Percentiles rank a stretch among this genome's conserved stretches.
Conservation (phyloP, 2,888 invertebrate genomes). For the Lacanobia oleracea region DNA sequence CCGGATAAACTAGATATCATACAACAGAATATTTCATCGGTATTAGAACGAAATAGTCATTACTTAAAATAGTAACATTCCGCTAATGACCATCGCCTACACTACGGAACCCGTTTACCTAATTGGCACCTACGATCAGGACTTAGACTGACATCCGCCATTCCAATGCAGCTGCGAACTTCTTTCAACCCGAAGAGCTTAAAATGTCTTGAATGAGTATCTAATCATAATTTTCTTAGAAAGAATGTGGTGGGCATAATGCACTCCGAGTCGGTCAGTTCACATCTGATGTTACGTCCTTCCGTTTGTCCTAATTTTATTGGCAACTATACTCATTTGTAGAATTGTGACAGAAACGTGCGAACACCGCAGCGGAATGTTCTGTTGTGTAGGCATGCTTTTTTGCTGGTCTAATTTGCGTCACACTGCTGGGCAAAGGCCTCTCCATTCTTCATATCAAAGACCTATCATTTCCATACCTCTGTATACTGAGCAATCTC, state of each 20-base stretch:
- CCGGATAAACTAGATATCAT: background rate
- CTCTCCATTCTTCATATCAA: too few relatives aligned
- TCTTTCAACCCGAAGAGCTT: constrained; percentile 30
- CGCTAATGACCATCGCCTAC: constrained; percentile 51
- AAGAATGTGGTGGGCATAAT: constrained; percentile 28
- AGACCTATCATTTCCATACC: too few relatives aligned
- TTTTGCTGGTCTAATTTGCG: background rate
- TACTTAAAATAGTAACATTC: constrained; percentile 47
- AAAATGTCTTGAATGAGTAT: constrained; percentile 1
- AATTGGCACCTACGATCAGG: constrained; percentile 46
- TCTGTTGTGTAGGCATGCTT: background rate
- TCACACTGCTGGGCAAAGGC: too few relatives aligned
- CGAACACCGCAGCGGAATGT: background rate
- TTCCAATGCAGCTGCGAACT: constrained; percentile 44
- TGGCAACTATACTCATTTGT: constrained; percentile 38
- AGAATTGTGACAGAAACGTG: constrained; percentile 14
- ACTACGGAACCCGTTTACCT: constrained; percentile 46
- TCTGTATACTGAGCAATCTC: too few relatives aligned
- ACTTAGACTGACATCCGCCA: constrained; percentile 24
- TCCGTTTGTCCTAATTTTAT: constrained; percentile 38
- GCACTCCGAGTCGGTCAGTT: constrained; percentile 43
- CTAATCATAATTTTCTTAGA: constrained; percentile 31
- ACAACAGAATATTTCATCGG: background rate
- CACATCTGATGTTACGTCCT: constrained; percentile 7
- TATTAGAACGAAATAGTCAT: constrained; percentile 39